Conservation (phyloP, 2,113 vertebrate species). For the Heterotis niloticus region DNA sequence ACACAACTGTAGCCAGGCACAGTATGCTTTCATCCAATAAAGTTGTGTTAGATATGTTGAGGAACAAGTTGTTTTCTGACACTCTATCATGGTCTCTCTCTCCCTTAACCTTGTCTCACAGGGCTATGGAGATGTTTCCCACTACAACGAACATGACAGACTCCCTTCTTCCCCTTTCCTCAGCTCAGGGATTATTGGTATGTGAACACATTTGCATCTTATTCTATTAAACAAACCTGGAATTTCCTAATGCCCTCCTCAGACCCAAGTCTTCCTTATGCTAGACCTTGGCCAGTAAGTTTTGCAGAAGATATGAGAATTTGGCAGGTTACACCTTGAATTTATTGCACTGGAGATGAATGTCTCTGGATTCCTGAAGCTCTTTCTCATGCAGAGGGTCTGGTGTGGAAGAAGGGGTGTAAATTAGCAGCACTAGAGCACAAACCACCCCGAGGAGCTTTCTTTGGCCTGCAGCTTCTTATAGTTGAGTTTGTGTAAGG, state of each 20-base stretch:
- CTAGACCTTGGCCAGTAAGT: not conserved
- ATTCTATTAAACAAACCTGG: not conserved
- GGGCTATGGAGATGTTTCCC: slow-evolving; percentile 76
- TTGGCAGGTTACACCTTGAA: not conserved
- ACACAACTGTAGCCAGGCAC: not conserved
- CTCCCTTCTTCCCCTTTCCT: slow-evolving; percentile 75
- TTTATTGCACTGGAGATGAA: not conserved
- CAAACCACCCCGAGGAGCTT: slow-evolving; percentile 34
- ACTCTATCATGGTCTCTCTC: not conserved
- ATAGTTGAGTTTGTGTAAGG: not conserved
- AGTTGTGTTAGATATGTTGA: not conserved
- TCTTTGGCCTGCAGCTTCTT: slow-evolving; percentile 9
- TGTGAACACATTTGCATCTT: slow-evolving; percentile 44
- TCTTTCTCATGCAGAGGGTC: not conserved
- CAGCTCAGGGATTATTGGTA: slow-evolving; percentile 79
- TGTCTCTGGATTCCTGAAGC: not conserved
- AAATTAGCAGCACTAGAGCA: slow-evolving; percentile 54
- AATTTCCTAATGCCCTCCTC: not conserved
- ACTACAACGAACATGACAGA: slow-evolving; percentile 76
- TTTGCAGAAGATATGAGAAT: no score
- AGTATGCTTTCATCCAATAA: not conserved
- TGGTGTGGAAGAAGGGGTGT: not conserved
- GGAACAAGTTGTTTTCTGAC: not conserved
- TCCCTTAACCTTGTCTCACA: slow-evolving; percentile 40
- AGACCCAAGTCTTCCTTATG: slow-evolving; percentile 19